Evolutionary conservation across 2,888 invertebrate genomes (phyloP).

Genomic region (Charanyca ferruginea): DNA sequence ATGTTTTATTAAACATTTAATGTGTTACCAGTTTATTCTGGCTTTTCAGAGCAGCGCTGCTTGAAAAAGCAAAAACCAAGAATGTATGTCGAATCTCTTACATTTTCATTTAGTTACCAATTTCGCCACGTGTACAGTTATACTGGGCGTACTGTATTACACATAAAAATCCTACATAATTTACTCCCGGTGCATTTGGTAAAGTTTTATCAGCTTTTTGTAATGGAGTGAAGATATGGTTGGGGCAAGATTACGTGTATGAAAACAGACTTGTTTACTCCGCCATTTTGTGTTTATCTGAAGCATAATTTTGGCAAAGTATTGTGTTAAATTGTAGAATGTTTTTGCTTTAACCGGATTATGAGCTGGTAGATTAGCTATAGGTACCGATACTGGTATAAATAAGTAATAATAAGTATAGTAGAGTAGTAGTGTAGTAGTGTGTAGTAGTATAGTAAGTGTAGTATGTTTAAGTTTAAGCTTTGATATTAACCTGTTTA

Average conservation of each 20-base stretch:
- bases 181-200: slow-evolving; percentile 44
- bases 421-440: too few relatives aligned
- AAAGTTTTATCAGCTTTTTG: slow-evolving; percentile 45
- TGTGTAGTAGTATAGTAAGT: too few relatives aligned
- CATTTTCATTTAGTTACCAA: slow-evolving; percentile 1
- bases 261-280: slow-evolving; percentile 19
- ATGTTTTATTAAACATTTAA: slow-evolving; percentile 44
- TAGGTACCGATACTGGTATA: not conserved
- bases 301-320: slow-evolving; percentile 8
- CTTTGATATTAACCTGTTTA: too few relatives aligned
- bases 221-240: slow-evolving; percentile 56
- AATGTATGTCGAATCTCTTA: not conserved
- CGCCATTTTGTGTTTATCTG: slow-evolving; percentile 16
- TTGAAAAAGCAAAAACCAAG: not conserved
- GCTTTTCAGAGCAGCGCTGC: slow-evolving; percentile 7
- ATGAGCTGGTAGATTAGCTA: not conserved
- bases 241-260: slow-evolving; percentile 39
- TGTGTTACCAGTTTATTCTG: slow-evolving; percentile 16
- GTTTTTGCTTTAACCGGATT: not conserved
- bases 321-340: slow-evolving; percentile 4
- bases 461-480: too few relatives aligned
- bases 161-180: slow-evolving; percentile 51
- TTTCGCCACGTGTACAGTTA: slow-evolving; percentile 10
- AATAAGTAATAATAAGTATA: too few relatives aligned
- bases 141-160: slow-evolving; percentile 27